A percentile compares a stretch with the other conserved stretches of the same genome.
Conservation (phyloP, 2,113 vertebrate genomes). For the Ammodytes dubius region DNA sequence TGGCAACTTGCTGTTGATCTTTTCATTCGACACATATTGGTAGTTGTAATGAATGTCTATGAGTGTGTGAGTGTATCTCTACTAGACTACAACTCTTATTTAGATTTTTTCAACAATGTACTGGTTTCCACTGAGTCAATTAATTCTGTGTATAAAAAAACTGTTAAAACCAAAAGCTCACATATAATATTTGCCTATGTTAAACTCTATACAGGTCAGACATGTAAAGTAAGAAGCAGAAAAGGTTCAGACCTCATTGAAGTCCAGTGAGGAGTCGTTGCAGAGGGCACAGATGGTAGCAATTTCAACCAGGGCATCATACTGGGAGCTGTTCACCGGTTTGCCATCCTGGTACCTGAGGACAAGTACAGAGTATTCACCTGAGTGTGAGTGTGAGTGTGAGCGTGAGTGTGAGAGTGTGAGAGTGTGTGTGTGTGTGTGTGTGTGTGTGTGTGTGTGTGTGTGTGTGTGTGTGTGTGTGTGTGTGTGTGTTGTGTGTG, state of each 20-base stretch:
- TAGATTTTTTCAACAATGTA: too few relatives aligned
- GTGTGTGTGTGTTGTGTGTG: background rate
- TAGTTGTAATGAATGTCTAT: too few relatives aligned
- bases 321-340: constrained; percentile 88
- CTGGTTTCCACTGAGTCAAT: too few relatives aligned
- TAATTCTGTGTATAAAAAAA: background rate
- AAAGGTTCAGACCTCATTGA: constrained; percentile 90
- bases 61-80: too few relatives aligned
- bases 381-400: background rate
- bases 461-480: background rate
- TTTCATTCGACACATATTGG: too few relatives aligned
- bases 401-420: background rate
- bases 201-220: background rate
- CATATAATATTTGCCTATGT: background rate
- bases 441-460: background rate
- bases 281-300: constrained; percentile 98
- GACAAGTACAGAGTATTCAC: constrained; percentile 26
- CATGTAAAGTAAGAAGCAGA: background rate
- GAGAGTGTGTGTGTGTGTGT: background rate
- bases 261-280: constrained; percentile 98
- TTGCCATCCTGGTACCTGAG: constrained; percentile 92
- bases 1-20: too few relatives aligned
- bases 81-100: too few relatives aligned
- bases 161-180: background rate
- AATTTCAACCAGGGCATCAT: constrained; percentile 93